Percentiles rank a stretch among this genome's conserved stretches.
These are phyloP conservation scores for Tachysurus fulvidraco DNA, from an alignment of 2,113 vertebrate species.

Conservation along the genomic window DNA sequence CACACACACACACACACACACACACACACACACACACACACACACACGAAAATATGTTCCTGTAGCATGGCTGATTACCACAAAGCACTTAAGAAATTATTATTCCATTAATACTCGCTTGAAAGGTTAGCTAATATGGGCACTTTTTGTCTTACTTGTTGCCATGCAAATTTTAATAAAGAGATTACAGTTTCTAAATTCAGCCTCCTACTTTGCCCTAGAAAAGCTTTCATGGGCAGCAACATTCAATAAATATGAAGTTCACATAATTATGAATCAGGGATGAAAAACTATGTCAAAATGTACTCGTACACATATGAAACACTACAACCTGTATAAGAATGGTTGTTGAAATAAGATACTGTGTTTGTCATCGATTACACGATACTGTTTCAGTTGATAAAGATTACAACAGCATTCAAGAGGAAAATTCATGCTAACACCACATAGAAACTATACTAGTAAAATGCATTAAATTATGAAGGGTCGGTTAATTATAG, in stretches of 20 bases:
- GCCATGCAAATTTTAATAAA: not conserved
- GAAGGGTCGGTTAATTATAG: not conserved
- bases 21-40: slow-evolving; percentile 19
- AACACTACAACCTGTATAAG: not conserved
- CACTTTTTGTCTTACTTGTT: slow-evolving; percentile 6
- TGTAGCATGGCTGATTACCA: slow-evolving; percentile 7
- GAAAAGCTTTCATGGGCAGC: not conserved
- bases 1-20: slow-evolving; percentile 12
- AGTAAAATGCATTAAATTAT: not conserved
- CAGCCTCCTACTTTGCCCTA: not conserved
- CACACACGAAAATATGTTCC: slow-evolving; percentile 32
- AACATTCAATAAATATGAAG: not conserved
- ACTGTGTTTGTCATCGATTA: not conserved
- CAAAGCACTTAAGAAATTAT: slow-evolving; percentile 16
- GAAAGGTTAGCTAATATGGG: slow-evolving; percentile 54
- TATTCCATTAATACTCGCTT: slow-evolving; percentile 38
- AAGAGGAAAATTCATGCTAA: not conserved
- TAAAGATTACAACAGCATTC: not conserved
- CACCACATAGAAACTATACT: not conserved
- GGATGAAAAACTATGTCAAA: not conserved
- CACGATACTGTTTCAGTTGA: not conserved
- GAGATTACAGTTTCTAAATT: slow-evolving; percentile 6
- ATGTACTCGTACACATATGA: not conserved
- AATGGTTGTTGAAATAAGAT: not conserved
- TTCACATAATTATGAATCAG: not conserved